Evolutionary conservation across 2,113 vertebrate genomes (phyloP).

Genomic region (Euleptes europaea): DNA sequence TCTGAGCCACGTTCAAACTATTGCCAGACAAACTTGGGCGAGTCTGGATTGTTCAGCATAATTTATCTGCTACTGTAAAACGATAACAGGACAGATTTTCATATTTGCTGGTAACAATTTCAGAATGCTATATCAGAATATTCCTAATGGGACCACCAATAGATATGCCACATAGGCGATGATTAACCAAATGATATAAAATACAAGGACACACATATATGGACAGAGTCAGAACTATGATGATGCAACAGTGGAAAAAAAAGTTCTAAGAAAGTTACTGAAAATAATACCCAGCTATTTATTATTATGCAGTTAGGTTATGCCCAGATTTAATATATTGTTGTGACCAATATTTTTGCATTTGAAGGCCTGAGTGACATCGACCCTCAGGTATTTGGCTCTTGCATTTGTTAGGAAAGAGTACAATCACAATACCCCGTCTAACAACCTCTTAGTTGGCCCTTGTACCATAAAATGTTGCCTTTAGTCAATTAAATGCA

Average conservation of each 20-base stretch:
- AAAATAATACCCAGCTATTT: not conserved
- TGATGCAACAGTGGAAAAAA: not conserved
- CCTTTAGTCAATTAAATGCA: not conserved
- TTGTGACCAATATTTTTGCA: not conserved
- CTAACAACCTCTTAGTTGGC: not conserved
- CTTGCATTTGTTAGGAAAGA: not conserved
- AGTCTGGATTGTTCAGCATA: not conserved
- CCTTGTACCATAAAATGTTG: not conserved
- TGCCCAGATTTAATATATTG: not conserved
- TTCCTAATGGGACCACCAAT: not conserved
- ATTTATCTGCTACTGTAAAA: not conserved
- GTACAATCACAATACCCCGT: not conserved
- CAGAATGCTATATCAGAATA: not conserved
- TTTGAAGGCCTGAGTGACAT: not conserved
- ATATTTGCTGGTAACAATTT: not conserved
- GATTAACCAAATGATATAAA: not conserved
- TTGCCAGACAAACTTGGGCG: not conserved
- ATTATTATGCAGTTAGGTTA: not conserved
- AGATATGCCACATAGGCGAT: not conserved
- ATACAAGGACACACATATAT: not conserved
- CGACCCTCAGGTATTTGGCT: not conserved
- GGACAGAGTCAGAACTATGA: not conserved
- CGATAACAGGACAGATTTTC: not conserved
- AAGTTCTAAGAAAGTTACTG: not conserved
- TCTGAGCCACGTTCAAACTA: no score